Base-by-base conservation (phyloP, 2,113 vertebrate genomes). In the Burhinus oedicnemus region DNA sequence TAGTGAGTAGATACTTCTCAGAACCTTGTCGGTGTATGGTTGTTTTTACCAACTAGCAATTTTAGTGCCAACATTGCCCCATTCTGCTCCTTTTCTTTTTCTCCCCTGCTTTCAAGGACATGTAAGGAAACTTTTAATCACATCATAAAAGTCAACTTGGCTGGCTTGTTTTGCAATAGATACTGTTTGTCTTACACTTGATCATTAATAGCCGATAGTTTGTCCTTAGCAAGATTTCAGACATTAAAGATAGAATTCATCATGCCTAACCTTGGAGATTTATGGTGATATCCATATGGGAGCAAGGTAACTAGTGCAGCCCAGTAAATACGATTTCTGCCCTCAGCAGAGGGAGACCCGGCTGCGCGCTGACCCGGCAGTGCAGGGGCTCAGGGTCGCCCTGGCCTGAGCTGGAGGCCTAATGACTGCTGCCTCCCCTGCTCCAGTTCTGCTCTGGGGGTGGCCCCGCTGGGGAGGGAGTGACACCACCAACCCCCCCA, bases 311-410 rank as follows among this genome's bases (percentile, higher is more conserved):
- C 11, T 20, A 17, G 5, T 34, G 15, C 32, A 76, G 32, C 21
- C 21, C 38, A 18, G 27, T 34, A 40, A 66, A 71, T 17, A 45
- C 0, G 1, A 7, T 57, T 34, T 23, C 15, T 70, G 19, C 8
- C 15, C 8, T 58, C 16, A 62, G 19, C 26, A n/a, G 11, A 5
- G 10, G 9, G 15, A n/a, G 11, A 6, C 20, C 18, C 0, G 1
- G 22, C 49, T 36, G 14, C 27, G 20, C 1, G 1, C n/a, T 60
- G 49, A 25, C 6, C 30, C 1, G 2, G 27, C 23, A 32, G 8
- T 15, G 5, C 60, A 18, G 64, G 47, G 25, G 4, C 34, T 80
- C 27, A 27, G 18, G 25, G 8, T 72, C 0, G 0, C 27, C 13
- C 1, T 30, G 44, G 12, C 45, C 17, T n/a, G 8, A 66, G 26